Base-by-base conservation (phyloP, 2,797 vertebrate genomes). In the Malurus splendens region DNA sequence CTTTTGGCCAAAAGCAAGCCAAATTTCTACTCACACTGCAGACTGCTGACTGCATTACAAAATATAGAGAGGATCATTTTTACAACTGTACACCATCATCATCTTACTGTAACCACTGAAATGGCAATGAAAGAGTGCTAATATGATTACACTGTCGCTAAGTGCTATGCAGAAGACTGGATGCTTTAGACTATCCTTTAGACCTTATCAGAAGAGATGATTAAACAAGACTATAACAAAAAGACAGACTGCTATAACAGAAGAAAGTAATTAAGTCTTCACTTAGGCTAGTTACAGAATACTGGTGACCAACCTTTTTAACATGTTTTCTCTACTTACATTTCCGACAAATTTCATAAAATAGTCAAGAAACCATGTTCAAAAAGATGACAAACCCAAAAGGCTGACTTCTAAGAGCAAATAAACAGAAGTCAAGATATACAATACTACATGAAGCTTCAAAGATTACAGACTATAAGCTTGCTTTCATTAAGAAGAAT, bases 1-100 rank as follows among this genome's bases (percentile, higher is more conserved):
- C 19, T 94, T 90, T 90, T 75, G 65, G 67, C 86, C 71, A 92
- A 85, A 94, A 89, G 32, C 17, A 80, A 90, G 47, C 14, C 28
- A 88, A 89, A 80, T 42, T 14, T n/a, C 56, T 71, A 67, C 60
- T 81, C 14, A 14, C 55, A 51, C 23, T 76, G 66, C 39, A 87
- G 61, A n/a, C 52, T 52, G 42, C 36, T 7, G 5, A 70, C 36
- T 41, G 60, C 55, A 27, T 18, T 55, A 41, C 8, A 16, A 33
- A 82, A 77, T 54, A 67, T 0, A 64, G 20, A 57, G 12, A 64
- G 18, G 27, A 50, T 62, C 14, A 2, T 80, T 70, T 87, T 73
- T 33, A 71, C 30, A 41, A 12, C 20, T 70, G 25, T 48, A 38
- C n/a, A 48, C 24, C 50, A 36, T 16, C 45, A 72, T 15, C 28